Evolutionary conservation across 2,888 invertebrate species (phyloP).

Genomic region (Latrodectus elegans): DNA sequence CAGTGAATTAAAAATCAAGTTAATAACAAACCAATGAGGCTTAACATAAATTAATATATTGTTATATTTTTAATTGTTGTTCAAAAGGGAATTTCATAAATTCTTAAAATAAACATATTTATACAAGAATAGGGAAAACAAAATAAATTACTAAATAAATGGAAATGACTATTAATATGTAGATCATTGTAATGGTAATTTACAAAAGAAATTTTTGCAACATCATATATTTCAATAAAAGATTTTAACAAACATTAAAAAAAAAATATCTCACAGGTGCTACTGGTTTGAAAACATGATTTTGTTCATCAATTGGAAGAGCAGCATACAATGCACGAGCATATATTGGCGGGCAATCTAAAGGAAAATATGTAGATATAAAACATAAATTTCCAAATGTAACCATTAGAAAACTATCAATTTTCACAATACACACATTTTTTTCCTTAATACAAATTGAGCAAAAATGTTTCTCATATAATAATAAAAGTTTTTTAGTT

Average conservation of each 20-base stretch:
- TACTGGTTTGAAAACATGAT: conserved; percentile 77
- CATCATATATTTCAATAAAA: neutral
- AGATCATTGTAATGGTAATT: neutral
- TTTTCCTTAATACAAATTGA: neutral
- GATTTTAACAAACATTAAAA: neutral
- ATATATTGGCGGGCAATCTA: conserved; percentile 81
- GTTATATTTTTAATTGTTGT: too few species aligned
- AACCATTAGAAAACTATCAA: neutral
- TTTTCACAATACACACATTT: neutral
- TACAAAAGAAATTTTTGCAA: neutral
- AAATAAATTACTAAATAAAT: too few species aligned
- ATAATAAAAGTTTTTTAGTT: neutral
- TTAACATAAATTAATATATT: too few species aligned
- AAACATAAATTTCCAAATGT: neutral
- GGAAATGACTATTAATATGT: too few species aligned
- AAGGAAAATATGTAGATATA: conserved; percentile 67
- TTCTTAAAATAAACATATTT: neutral
- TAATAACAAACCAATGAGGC: too few species aligned
- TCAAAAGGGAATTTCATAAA: too few species aligned
- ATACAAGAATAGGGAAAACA: neutral
- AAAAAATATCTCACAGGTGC: conserved; percentile 72
- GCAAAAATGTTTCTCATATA: neutral
- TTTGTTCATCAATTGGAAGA: conserved; percentile 77
- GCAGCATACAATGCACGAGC: conserved; percentile 81
- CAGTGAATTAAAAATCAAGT: too few species aligned